Evolutionary conservation across 2,888 invertebrate genomes (phyloP), one percentile per base, ranked within the genome.

Genomic region (Gasteruption jaculator): DNA sequence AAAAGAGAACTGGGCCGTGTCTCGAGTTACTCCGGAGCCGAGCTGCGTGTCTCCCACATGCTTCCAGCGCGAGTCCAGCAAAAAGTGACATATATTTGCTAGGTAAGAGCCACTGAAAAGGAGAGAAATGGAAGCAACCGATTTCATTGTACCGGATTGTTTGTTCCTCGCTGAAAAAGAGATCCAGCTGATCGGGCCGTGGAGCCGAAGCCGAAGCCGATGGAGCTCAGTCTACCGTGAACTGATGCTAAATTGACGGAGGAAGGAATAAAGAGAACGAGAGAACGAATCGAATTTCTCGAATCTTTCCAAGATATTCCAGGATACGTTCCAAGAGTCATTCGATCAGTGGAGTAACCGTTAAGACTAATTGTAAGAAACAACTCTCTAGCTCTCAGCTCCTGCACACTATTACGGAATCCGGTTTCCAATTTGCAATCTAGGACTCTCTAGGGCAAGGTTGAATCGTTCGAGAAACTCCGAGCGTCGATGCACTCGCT

Each of bases 11-110:
- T 57, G 57, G 57, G 57, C 49, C 57, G 57, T 49, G 45, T 56
- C 52, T 56, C 53, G 53, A 35, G 53, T 55, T 56, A 52, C 53
- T 35, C 29, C 49, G 44, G 25, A 19, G 27, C 40, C 27, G 42
- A 33, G 39, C 32, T 41, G 43, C 38, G 43, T 43, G 43, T 53
- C 53, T 55, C 53, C 46, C 48, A 41, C 48, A 48, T 49, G 49
- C 39, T 36, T 36, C 36, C n/a, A n/a, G 46, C 43, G 34, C 36
- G 41, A 25, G 35, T 24, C 20, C 38, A 20, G 52, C 46, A 57
- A 57, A 55, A 55, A 57, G 45, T 57, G 57, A 57, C 57, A 52
- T 49, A 52, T 53, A 55, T 57, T 52, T 49, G 39, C 16, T 12
- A 37, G 26, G 26, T 14, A 36, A 36, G 20, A 20, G 35, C 10